Conservation (phyloP, 2,888 invertebrate species). For the Xestia ashworthii region DNA sequence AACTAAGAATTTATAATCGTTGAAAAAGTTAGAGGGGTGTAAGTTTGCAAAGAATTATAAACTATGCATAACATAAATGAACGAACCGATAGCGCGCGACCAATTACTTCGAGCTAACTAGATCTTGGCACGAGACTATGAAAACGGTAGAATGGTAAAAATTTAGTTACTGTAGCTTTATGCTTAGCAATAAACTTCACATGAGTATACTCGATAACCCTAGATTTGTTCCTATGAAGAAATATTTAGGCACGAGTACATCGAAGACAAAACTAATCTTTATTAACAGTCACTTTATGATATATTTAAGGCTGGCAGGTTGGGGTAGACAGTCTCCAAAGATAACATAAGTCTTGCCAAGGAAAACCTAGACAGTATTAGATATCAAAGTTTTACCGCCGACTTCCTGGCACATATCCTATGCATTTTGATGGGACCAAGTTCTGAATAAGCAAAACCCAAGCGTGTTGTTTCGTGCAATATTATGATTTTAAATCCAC, state of each 20-base stretch:
- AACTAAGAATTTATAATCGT: constrained; percentile 6
- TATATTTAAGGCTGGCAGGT: constrained; percentile 16
- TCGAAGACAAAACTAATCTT: constrained; percentile 18
- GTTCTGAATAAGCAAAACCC: constrained; percentile 66
- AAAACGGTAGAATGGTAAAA: constrained; percentile 3
- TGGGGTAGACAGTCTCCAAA: constrained; percentile 32
- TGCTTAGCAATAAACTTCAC: constrained; percentile 9
- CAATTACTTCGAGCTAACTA: constrained; percentile 31
- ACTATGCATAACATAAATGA: constrained; percentile 14
- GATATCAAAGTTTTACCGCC: constrained; percentile 63
- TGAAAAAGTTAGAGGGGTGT: constrained; percentile 5
- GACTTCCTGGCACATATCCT: constrained; percentile 58
- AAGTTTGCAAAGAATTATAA: constrained; percentile 25
- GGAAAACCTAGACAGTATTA: constrained; percentile 57
- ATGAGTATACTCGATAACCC: not conserved
- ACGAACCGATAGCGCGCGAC: constrained; percentile 19
- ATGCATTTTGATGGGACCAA: constrained; percentile 65
- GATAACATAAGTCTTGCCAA: constrained; percentile 54
- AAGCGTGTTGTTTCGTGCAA: constrained; percentile 50
- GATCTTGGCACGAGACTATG: constrained; percentile 16
- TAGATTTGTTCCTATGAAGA: not conserved
- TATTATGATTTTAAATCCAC: constrained; percentile 51
- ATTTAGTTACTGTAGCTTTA: not conserved
- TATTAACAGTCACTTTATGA: constrained; percentile 14
- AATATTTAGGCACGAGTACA: not conserved